Percentiles rank a stretch among this genome's conserved stretches.
Conservation (phyloP, 1,140 invertebrate genomes). For the Aleiodes sp. region DNA sequence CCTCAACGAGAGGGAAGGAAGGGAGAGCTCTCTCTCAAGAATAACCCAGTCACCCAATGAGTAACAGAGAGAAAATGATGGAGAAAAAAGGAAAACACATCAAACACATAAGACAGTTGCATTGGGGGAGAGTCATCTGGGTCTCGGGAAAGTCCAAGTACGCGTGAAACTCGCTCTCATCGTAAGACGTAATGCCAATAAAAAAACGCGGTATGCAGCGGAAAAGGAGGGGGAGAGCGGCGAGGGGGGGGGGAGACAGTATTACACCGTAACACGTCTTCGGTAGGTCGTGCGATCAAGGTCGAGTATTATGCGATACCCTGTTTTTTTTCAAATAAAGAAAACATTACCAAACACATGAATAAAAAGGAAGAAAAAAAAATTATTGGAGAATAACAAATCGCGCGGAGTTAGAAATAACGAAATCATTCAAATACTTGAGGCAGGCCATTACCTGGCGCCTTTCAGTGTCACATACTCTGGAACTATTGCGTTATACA, state of each 20-base stretch:
- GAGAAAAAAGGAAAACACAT: too few species aligned
- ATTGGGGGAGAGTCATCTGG: background rate
- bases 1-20: too few species aligned
- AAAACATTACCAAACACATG: background rate
- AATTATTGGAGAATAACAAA: background rate
- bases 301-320: constrained; percentile 26
- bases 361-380: background rate
- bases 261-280: constrained; percentile 32
- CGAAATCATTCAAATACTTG: background rate
- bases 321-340: background rate
- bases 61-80: too few species aligned
- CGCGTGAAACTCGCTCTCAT: constrained; percentile 9
- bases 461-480: background rate
- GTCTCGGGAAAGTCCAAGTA: constrained; percentile 11
- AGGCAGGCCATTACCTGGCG: background rate
- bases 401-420: background rate
- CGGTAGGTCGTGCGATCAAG: constrained; percentile 35
- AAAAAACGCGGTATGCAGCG: background rate
- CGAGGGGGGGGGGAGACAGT: constrained; percentile 3
- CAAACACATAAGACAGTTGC: background rate
- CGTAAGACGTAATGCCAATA: constrained; percentile 4
- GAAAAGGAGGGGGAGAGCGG: too few species aligned
- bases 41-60: too few species aligned
- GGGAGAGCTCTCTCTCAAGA: too few species aligned
- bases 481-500: background rate